A percentile compares a stretch with the other conserved stretches of the same genome.
Evolutionary conservation across 2,888 invertebrate genomes (phyloP).

Genomic region (Heliconius charithonia): DNA sequence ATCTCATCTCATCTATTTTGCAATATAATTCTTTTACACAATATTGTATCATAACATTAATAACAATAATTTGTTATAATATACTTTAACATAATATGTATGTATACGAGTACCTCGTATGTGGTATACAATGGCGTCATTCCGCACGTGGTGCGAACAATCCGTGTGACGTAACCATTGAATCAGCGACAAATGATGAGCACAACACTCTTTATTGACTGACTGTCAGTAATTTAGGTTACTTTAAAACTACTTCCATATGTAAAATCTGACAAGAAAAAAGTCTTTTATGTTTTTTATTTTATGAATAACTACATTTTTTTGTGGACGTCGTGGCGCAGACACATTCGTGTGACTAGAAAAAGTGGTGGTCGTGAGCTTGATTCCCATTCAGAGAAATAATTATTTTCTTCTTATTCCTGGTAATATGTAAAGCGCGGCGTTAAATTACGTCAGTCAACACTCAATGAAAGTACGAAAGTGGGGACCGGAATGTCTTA

Average conservation of each 20-base stretch:
- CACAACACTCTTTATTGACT: constrained; percentile 20
- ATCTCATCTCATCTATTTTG: too few relatives aligned
- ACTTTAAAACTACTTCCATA: background rate
- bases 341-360: too few relatives aligned
- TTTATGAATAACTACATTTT: background rate
- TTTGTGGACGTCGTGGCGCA: too few relatives aligned
- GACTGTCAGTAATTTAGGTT: constrained; percentile 14
- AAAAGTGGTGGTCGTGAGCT: too few relatives aligned
- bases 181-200: constrained; percentile 33
- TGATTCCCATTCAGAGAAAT: too few relatives aligned
- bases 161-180: constrained; percentile 39
- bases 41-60: background rate
- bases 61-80: background rate
- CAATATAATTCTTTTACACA: background rate
- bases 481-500: too few relatives aligned
- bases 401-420: too few relatives aligned
- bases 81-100: background rate
- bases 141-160: constrained; percentile 31
- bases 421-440: too few relatives aligned
- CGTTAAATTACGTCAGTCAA: too few relatives aligned
- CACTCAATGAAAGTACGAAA: too few relatives aligned
- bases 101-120: too few relatives aligned
- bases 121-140: constrained; percentile 3
- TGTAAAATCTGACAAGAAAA: too few relatives aligned
- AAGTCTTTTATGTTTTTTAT: background rate